Evolutionary conservation across 2,797 vertebrate species (phyloP).

Genomic region (Gastrophryne carolinensis): DNA sequence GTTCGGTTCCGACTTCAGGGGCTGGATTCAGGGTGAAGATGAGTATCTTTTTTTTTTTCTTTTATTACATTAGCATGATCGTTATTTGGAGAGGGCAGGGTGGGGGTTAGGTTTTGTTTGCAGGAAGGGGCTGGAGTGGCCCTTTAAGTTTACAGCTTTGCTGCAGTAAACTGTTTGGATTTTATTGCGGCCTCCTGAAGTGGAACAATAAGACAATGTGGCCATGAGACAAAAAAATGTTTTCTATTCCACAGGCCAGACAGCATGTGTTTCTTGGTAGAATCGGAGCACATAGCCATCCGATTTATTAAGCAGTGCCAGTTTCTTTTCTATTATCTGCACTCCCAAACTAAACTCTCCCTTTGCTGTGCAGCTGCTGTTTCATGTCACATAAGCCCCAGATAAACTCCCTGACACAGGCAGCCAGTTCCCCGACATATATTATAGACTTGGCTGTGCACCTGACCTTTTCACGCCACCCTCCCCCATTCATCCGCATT

Average conservation of each 20-base stretch:
- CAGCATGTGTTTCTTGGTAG: neutral
- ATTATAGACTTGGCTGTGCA: neutral
- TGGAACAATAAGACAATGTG: too few species aligned
- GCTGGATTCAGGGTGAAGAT: too few species aligned
- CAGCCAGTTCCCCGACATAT: neutral
- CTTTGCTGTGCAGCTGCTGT: conserved; percentile 17
- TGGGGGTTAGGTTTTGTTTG: too few species aligned
- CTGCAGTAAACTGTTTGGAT: too few species aligned
- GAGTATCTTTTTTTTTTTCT: too few species aligned
- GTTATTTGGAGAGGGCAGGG: too few species aligned
- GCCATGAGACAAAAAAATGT: too few species aligned
- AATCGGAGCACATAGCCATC: neutral
- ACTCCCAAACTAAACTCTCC: conserved; percentile 14
- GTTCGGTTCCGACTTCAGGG: too few species aligned
- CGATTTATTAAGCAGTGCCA: neutral
- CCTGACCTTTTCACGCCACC: neutral
- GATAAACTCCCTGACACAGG: conserved; percentile 8
- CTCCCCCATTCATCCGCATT: neutral
- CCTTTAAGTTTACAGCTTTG: too few species aligned
- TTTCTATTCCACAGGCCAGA: neutral
- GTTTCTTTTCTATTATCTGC: conserved; percentile 19
- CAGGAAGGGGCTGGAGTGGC: too few species aligned
- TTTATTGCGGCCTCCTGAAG: too few species aligned
- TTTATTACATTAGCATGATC: too few species aligned
- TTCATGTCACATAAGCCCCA: conserved; percentile 11